Percentiles rank a stretch among this genome's conserved stretches.
phyloP scores from a whole-genome alignment of 1,140 invertebrate species.

The Teleogryllus occipitalis region DNA sequence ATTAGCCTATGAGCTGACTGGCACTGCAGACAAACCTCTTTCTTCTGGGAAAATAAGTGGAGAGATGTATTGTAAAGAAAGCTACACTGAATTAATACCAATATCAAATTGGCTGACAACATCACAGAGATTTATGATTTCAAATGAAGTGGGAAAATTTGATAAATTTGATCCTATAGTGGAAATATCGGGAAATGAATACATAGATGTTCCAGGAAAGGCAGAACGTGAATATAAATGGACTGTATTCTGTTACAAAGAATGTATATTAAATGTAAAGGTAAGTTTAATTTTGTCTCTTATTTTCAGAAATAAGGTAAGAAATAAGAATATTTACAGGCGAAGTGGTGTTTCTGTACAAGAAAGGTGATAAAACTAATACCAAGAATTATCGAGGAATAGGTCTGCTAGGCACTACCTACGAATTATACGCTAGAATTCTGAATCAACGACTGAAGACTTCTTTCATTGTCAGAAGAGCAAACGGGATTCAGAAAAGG shows the following conservation, averaged over 20 bases:
- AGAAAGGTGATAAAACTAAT: too few relatives aligned
- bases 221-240: slow-evolving; percentile 8
- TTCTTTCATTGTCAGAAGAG: too few relatives aligned
- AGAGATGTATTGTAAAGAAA: slow-evolving; percentile 16
- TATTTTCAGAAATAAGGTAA: not conserved
- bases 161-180: slow-evolving; percentile 14
- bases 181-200: slow-evolving; percentile 15
- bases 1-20: not conserved
- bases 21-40: slow-evolving; percentile 13
- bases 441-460: too few relatives aligned
- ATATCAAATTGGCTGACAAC: slow-evolving; percentile 17
- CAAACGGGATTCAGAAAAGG: too few relatives aligned
- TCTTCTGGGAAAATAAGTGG: not conserved
- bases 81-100: slow-evolving; percentile 8
- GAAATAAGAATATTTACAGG: too few relatives aligned
- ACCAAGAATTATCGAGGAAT: too few relatives aligned
- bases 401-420: too few relatives aligned
- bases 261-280: slow-evolving; percentile 24
- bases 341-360: too few relatives aligned
- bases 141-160: not conserved
- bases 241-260: slow-evolving; percentile 21
- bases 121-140: slow-evolving; percentile 13
- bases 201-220: slow-evolving; percentile 18
- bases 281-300: slow-evolving; percentile 31
- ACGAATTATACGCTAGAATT: too few relatives aligned